These are phyloP conservation scores for Drosophila kurseongensis DNA, from an alignment of 1,140 invertebrate genomes.

Conservation along the genomic window DNA sequence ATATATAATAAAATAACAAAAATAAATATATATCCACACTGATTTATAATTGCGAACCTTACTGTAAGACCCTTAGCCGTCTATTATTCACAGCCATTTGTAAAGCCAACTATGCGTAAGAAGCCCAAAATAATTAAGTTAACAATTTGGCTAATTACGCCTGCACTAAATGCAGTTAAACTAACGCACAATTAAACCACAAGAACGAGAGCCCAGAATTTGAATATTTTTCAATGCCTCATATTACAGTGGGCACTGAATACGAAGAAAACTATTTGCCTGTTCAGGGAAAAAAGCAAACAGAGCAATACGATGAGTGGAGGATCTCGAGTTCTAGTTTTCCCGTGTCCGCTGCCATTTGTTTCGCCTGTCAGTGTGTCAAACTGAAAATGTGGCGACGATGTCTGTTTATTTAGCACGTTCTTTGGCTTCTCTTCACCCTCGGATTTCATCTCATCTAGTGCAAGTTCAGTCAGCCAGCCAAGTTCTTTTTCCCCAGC, in stretches of 20 bases:
- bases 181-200: constrained; percentile 43
- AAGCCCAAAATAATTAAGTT: constrained; percentile 45
- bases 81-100: constrained; percentile 26
- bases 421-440: constrained; percentile 35
- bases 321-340: constrained; percentile 20
- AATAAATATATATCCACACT: no score
- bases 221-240: constrained; percentile 45
- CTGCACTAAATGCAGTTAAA: constrained; percentile 45
- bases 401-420: constrained; percentile 53
- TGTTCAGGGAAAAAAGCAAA: constrained; percentile 17
- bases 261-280: constrained; percentile 18
- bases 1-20: no score
- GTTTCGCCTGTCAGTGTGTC: constrained; percentile 49
- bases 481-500: constrained; percentile 30
- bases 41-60: background rate
- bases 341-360: constrained; percentile 24
- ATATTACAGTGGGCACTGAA: constrained; percentile 33
- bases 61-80: background rate
- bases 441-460: constrained; percentile 23
- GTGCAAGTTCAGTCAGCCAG: constrained; percentile 42
- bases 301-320: constrained; percentile 5
- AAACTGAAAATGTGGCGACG: constrained; percentile 50
- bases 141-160: constrained; percentile 50
- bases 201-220: constrained; percentile 38
- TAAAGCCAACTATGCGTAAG: constrained; percentile 25